Conservation (phyloP, 2,888 invertebrate species). For the Oxycera nigricornis region DNA sequence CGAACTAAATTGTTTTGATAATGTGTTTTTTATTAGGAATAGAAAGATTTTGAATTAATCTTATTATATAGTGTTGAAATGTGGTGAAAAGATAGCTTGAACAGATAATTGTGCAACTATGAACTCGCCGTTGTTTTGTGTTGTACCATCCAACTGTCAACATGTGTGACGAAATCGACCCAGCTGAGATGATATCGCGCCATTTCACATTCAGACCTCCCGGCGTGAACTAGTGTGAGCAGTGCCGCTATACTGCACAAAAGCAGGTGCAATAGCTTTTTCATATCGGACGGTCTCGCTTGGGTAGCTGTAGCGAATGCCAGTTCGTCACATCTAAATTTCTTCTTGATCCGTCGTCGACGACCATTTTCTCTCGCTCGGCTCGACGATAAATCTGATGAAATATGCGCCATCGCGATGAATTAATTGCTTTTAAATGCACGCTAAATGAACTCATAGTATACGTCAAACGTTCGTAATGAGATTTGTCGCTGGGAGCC, state of each 20-base stretch:
- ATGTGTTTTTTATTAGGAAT: too few species aligned
- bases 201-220: background rate
- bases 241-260: background rate
- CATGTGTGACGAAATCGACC: background rate
- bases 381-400: slow-evolving; percentile 43
- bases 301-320: background rate
- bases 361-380: slow-evolving; percentile 33
- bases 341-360: slow-evolving; percentile 26
- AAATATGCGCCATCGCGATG: slow-evolving; percentile 47
- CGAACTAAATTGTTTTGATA: too few species aligned
- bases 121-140: background rate
- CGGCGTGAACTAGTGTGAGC: background rate
- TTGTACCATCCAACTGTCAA: slow-evolving; percentile 28
- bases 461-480: background rate
- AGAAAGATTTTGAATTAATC: too few species aligned
- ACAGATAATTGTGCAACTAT: too few species aligned
- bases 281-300: background rate
- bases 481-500: slow-evolving; percentile 4
- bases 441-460: slow-evolving; percentile 43
- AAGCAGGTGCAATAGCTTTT: background rate
- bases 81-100: too few species aligned
- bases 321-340: background rate
- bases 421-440: slow-evolving; percentile 42
- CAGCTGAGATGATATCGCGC: background rate
- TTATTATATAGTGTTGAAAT: too few species aligned